Evolutionary conservation across 37 sponge, comb jelly and placozoan species (phyloP), one percentile per base, ranked within the genome.

Genomic region (Chondrilla cf. caribensis): DNA sequence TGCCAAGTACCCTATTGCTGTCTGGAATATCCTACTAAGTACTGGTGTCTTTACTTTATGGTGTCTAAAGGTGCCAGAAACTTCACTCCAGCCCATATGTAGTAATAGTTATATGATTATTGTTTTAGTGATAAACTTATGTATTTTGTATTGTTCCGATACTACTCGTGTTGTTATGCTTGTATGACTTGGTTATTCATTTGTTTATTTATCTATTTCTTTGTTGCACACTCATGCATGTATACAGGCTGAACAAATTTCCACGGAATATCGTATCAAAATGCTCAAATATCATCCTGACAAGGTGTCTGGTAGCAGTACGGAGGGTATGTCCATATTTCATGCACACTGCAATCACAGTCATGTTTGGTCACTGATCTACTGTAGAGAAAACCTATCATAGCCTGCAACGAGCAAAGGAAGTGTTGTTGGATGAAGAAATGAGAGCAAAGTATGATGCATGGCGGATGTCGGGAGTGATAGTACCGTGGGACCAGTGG

Each of bases 201-300:
- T n/a, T n/a, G n/a, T n/a, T n/a, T n/a, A n/a, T n/a, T n/a, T n/a
- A n/a, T n/a, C n/a, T n/a, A n/a, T n/a, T n/a, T n/a, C n/a, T n/a
- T n/a, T n/a, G n/a, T n/a, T n/a, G n/a, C n/a, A n/a, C n/a, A n/a
- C n/a, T n/a, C n/a, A n/a, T n/a, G n/a, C n/a, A n/a, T 47, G 8
- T 26, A 3, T 40, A 31, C 66, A 89, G 89, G 62, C 39, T 31
- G 87, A 90, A 37, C 90, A 90, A 35, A 90, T 90, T 35, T 26
- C 87, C 21, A 80, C 81, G 14, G 90, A 90, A 44, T 90, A 86
- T 38, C 67, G 77, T 22, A 32, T 71, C 18, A 43, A 68, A 41
- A 86, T 86, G 0, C 78, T 42, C 24, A 75, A 71, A 35, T 80
- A 64, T 42, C 90, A 90, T 71, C 90, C 90, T 73, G 90, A 90